phyloP scores from a whole-genome alignment of 2,113 vertebrate species.

The Xiphophorus hellerii region DNA sequence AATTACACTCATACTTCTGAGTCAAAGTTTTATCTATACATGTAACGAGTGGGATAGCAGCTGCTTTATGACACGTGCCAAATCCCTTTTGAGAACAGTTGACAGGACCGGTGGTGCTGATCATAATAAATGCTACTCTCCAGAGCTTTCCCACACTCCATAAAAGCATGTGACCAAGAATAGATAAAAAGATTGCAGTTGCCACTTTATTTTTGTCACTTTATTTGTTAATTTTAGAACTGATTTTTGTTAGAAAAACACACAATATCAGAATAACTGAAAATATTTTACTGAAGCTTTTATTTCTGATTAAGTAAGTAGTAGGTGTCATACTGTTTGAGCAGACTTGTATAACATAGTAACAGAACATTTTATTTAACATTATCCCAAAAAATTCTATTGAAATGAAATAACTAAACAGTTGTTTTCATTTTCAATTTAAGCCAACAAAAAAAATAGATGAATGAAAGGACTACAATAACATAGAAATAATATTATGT shows the following conservation, averaged over 20 bases:
- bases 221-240: background rate
- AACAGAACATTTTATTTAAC: no score
- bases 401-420: no score
- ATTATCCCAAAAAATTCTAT: no score
- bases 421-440: no score
- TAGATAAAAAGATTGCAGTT: background rate
- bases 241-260: no score
- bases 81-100: background rate
- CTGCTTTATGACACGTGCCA: conserved; percentile 9
- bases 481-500: background rate
- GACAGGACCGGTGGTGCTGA: background rate
- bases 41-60: background rate
- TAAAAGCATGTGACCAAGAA: background rate
- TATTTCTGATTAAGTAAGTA: no score
- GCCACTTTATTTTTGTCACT: background rate
- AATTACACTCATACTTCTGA: background rate
- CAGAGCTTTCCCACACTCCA: background rate
- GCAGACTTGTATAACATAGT: no score
- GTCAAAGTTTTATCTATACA: background rate
- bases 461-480: background rate
- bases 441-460: no score
- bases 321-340: no score
- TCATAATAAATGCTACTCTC: background rate
- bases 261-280: no score
- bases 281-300: no score